Evolutionary conservation across 1,140 invertebrate species (phyloP).

Genomic region (Scaptomyza pallida): DNA sequence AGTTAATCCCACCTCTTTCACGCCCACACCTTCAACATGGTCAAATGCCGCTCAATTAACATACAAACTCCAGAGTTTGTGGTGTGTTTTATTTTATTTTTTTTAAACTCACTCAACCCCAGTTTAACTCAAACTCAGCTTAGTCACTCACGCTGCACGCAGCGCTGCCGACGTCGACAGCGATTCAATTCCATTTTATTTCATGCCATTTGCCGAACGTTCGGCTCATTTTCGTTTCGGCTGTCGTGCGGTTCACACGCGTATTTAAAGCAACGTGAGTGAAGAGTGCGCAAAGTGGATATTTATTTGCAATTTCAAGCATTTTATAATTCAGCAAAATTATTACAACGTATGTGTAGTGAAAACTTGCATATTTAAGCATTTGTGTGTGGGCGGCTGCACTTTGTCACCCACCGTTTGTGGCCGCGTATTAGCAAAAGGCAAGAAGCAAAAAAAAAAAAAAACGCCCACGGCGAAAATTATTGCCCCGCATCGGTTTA

Average conservation of each 20-base stretch:
- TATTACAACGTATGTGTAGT: slow-evolving; percentile 13
- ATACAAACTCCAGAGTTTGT: neutral
- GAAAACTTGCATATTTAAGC: slow-evolving; percentile 20
- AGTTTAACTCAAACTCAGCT: neutral
- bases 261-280: slow-evolving; percentile 20
- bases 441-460: slow-evolving; percentile 34
- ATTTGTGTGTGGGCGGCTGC: slow-evolving; percentile 38
- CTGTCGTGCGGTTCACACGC: slow-evolving; percentile 44
- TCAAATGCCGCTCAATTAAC: neutral
- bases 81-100: neutral
- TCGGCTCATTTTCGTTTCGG: slow-evolving; percentile 44
- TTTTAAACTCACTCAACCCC: neutral
- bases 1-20: too few relatives aligned
- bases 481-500: slow-evolving; percentile 34
- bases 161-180: slow-evolving; percentile 9
- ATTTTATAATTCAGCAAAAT: slow-evolving; percentile 22
- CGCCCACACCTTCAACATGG: too few relatives aligned
- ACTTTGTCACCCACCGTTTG: slow-evolving; percentile 51
- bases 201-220: slow-evolving; percentile 4
- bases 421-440: slow-evolving; percentile 37
- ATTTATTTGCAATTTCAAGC: slow-evolving; percentile 26
- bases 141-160: neutral
- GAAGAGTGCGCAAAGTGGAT: slow-evolving; percentile 30
- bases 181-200: slow-evolving; percentile 17
- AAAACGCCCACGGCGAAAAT: slow-evolving; percentile 68